Evolutionary conservation across 1,140 invertebrate genomes (phyloP).

Genomic region (Bombus soroeensis): DNA sequence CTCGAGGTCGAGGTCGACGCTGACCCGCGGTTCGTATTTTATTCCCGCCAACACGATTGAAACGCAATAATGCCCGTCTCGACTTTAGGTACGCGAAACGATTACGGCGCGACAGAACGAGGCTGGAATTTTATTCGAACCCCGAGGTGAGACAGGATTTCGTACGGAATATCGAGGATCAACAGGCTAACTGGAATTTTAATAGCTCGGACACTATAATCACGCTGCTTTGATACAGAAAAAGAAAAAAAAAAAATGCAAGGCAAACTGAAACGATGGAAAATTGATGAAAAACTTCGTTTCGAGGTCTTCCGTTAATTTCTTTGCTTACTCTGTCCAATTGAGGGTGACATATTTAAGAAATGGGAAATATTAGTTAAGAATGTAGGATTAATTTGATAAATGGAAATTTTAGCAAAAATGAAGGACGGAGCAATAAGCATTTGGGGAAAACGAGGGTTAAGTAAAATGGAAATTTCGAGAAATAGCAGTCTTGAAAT

Average conservation of each 20-base stretch:
- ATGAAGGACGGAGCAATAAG: too few species aligned
- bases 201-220: background rate
- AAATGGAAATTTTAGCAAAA: too few species aligned
- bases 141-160: background rate
- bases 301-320: background rate
- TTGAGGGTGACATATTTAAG: too few species aligned
- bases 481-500: too few species aligned
- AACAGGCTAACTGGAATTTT: slow-evolving; percentile 24
- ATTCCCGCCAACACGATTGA: slow-evolving; percentile 8
- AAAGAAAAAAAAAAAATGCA: background rate
- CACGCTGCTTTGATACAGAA: background rate
- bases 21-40: slow-evolving; percentile 33
- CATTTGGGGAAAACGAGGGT: too few species aligned
- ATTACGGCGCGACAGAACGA: slow-evolving; percentile 17
- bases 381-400: too few species aligned
- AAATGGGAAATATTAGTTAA: too few species aligned
- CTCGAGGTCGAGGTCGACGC: background rate
- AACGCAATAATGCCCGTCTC: slow-evolving; percentile 20
- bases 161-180: slow-evolving; percentile 14
- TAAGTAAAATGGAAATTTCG: too few species aligned
- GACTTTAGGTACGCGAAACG: slow-evolving; percentile 14
- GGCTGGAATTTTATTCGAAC: slow-evolving; percentile 17
- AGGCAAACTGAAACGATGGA: background rate
- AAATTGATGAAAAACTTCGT: background rate
- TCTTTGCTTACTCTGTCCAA: too few species aligned